A percentile compares a stretch with the other conserved stretches of the same genome.
Conservation (phyloP, 1,140 invertebrate genomes). For the Pentalonia nigronervosa region DNA sequence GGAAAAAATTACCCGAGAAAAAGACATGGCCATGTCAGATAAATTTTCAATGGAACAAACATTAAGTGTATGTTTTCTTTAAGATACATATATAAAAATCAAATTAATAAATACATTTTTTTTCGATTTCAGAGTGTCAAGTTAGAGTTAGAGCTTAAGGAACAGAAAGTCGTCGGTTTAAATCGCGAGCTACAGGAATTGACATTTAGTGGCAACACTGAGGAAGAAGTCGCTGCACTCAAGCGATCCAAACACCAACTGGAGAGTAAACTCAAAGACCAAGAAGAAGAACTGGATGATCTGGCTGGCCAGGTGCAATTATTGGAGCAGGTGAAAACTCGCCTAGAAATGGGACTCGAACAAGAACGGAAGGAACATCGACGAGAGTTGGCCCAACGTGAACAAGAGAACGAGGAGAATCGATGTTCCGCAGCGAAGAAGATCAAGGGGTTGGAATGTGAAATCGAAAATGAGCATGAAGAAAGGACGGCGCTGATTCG, state of each 20-base stretch:
- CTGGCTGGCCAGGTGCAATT: constrained; percentile 82
- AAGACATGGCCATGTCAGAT: constrained; percentile 81
- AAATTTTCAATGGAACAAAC: constrained; percentile 87
- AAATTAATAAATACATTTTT: neutral
- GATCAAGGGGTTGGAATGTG: constrained; percentile 87
- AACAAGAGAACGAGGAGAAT: constrained; percentile 92
- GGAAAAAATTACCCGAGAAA: constrained; percentile 83
- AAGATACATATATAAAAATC: neutral
- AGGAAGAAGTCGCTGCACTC: constrained; percentile 83
- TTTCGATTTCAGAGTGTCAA: constrained; percentile 74
- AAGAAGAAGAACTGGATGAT: constrained; percentile 95
- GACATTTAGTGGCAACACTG: constrained; percentile 80
- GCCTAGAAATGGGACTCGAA: constrained; percentile 91
- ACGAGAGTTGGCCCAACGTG: constrained; percentile 85
- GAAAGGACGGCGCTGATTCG: constrained; percentile 85
- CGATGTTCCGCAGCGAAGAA: constrained; percentile 88
- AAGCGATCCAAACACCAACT: constrained; percentile 86
- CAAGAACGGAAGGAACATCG: constrained; percentile 88
- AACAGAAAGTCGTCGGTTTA: constrained; percentile 80
- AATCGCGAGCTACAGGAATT: constrained; percentile 86
- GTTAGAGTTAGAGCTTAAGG: constrained; percentile 85
- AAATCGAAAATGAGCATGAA: constrained; percentile 91
- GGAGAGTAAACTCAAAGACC: constrained; percentile 86
- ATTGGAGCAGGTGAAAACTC: constrained; percentile 86
- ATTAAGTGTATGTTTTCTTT: constrained; percentile 73